These are phyloP conservation scores for Hippocampus guttulatus DNA, from an alignment of 2,113 vertebrate species.

Conservation along the genomic window DNA sequence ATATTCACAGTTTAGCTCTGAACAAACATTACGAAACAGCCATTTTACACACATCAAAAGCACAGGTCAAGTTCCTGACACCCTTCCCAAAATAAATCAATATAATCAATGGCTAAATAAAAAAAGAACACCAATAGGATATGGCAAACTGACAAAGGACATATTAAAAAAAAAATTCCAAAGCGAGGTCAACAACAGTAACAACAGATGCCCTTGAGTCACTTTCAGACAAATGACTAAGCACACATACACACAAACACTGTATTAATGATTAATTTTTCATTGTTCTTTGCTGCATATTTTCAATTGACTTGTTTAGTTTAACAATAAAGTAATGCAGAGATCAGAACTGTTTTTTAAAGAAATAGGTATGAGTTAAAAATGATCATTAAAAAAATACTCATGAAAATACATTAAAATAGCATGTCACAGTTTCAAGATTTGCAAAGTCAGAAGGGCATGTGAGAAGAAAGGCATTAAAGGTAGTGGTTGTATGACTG, in stretches of 20 bases:
- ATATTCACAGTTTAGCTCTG: conserved; percentile 15
- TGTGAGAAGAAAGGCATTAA: too few relatives aligned
- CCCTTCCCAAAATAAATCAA: not conserved
- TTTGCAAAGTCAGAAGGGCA: not conserved
- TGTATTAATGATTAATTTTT: not conserved
- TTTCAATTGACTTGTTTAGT: conserved; percentile 30
- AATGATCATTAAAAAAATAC: not conserved
- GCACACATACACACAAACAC: not conserved
- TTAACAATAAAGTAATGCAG: not conserved
- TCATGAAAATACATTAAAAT: not conserved
- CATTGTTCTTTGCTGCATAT: not conserved
- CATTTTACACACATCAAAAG: conserved; percentile 16
- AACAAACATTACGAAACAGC: conserved; percentile 34
- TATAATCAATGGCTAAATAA: conserved; percentile 1
- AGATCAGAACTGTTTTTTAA: not conserved
- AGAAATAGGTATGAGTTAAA: not conserved
- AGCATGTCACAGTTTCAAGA: not conserved
- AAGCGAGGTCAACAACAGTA: conserved; percentile 20
- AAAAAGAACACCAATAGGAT: not conserved
- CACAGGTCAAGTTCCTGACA: conserved; percentile 35
- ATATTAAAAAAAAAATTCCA: conserved; percentile 26
- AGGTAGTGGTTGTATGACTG: too few relatives aligned
- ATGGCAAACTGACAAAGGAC: conserved; percentile 3
- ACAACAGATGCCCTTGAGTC: conserved; percentile 34
- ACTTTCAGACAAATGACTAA: conserved; percentile 20